phyloP scores from a whole-genome alignment of 2,113 vertebrate genomes.

The cattle (Bos taurus) region DNA sequence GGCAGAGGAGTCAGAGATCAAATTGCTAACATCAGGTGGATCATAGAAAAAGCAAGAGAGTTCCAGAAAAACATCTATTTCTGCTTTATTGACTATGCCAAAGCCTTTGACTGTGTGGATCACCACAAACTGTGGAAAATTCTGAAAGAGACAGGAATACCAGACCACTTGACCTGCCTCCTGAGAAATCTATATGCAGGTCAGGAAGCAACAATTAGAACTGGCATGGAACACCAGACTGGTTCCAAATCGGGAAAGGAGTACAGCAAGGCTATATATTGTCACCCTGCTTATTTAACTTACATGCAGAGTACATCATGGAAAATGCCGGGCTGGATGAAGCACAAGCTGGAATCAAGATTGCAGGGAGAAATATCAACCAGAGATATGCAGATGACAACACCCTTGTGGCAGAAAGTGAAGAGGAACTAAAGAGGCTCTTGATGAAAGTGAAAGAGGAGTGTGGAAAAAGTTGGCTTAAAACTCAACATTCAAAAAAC shows the following conservation, averaged over 20 bases:
- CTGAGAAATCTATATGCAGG: not conserved
- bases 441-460: not conserved
- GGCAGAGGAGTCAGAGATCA: not conserved
- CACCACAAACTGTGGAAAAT: not conserved
- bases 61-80: not conserved
- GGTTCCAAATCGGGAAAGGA: not conserved
- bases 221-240: not conserved
- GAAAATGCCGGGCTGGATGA: fast-evolving
- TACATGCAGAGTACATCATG: not conserved
- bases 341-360: not conserved
- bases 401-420: not conserved
- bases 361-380: not conserved
- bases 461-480: not conserved
- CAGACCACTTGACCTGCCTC: not conserved
- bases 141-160: not conserved
- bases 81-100: not conserved
- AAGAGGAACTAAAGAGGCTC: not conserved
- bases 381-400: not conserved
- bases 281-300: not conserved
- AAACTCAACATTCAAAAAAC: not conserved
- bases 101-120: not conserved
- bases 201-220: not conserved
- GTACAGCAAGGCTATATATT: not conserved
- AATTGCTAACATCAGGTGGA: fast-evolving
- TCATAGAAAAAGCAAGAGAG: not conserved